Percentiles rank a stretch among this genome's conserved stretches.
Conservation (phyloP, 2,113 vertebrate species). For the Xyliphius kryptos region DNA sequence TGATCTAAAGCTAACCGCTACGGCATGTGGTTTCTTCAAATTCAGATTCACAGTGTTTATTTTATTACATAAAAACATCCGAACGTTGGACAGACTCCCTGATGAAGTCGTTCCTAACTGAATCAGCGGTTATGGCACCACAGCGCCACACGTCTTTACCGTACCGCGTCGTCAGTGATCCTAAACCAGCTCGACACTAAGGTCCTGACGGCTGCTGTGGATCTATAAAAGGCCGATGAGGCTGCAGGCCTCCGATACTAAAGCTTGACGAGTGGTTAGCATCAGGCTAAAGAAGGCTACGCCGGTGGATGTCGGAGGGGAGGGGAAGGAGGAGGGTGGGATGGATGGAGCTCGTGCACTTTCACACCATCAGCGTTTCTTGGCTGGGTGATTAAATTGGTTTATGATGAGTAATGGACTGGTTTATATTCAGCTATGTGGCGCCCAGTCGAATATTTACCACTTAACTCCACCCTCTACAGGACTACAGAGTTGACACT, state of each 20-base stretch:
- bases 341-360: slow-evolving; percentile 5
- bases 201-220: not conserved
- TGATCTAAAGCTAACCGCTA: no score
- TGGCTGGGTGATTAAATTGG: slow-evolving; percentile 24
- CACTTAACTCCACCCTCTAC: not conserved
- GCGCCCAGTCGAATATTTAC: not conserved
- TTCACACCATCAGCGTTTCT: slow-evolving; percentile 31
- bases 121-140: no score
- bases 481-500: no score
- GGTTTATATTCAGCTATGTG: slow-evolving; percentile 23
- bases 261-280: slow-evolving; percentile 3
- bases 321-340: slow-evolving; percentile 8
- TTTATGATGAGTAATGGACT: slow-evolving; percentile 34
- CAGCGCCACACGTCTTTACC: not conserved
- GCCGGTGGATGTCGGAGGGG: slow-evolving; percentile 5
- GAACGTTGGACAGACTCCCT: no score
- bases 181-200: not conserved
- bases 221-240: not conserved
- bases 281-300: not conserved
- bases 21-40: no score
- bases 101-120: no score
- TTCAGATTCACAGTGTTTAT: no score
- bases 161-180: not conserved
- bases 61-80: no score
- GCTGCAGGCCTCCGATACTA: not conserved